Percentiles rank a stretch among this genome's conserved stretches.
Conservation (phyloP, 92 coral and sea anemone genomes). For the Siderastrea siderea region DNA sequence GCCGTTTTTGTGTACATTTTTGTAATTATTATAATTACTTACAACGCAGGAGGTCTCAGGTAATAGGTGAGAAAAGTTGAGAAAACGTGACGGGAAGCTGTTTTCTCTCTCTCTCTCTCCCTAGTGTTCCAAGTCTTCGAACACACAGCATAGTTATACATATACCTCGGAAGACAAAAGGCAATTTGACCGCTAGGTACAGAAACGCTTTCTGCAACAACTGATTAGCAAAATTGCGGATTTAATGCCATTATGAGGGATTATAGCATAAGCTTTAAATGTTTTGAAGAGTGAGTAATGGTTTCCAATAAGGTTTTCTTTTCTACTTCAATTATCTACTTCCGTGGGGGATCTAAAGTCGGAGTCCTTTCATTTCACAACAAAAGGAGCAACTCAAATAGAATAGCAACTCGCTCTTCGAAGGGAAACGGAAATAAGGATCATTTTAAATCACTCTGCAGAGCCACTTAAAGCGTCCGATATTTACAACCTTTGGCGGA, state of each 20-base stretch:
- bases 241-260: conserved; percentile 46
- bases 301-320: conserved; percentile 15
- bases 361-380: conserved; percentile 12
- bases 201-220: background rate
- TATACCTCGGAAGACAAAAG: background rate
- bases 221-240: background rate
- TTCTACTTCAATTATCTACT: conserved; percentile 17
- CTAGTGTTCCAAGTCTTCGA: background rate
- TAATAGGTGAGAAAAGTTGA: conserved; percentile 37
- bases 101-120: background rate
- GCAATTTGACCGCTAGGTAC: background rate
- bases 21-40: conserved; percentile 25
- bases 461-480: background rate
- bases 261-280: conserved; percentile 36
- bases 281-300: conserved; percentile 15
- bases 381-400: conserved; percentile 9
- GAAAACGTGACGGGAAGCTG: conserved; percentile 32
- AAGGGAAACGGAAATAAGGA: background rate
- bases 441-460: background rate
- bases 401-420: background rate
- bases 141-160: background rate
- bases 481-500: background rate
- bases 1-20: conserved; percentile 13
- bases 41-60: conserved; percentile 36
- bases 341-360: background rate